Base-by-base conservation (phyloP, 53 echinoderm and acorn worm species). In the Temnopleurus reevesii region DNA sequence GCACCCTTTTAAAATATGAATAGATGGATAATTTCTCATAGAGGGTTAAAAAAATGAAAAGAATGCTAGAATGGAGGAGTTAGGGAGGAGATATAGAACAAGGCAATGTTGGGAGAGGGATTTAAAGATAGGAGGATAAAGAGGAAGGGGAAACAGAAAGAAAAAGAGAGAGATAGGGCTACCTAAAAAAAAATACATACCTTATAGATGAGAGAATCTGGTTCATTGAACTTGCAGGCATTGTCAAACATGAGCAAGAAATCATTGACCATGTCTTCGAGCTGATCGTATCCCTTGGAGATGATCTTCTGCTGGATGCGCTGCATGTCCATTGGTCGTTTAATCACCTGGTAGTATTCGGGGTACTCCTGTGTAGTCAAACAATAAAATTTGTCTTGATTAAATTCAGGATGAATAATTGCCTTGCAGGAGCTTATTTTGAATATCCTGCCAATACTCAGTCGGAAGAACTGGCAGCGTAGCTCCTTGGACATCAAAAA, bases 181-280 rank as follows among this genome's bases (percentile, higher is more conserved):
- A 49, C 10, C 10, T 15, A 12, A 15, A n/a, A n/a, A 49, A 12
- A 15, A 18, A n/a, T 10, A 3, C 77, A 25, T 92, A 96, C 96
- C 96, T 97, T 97, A 83, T 97, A 97, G 25, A 97, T 97, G 36
- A 94, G 93, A 2, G 98, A 97, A 63, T 97, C 98, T 17, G 98
- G 98, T 81, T 97, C 98, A 66, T 97, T 97, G 64, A 97, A 97
- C 92, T 97, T 97, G 94, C 98, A 97, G 55, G 98, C 98, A 91
- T 97, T 97, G 90, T 97, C 98, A 92, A 97, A 97, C 98, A 97
- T 90, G 66, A 97, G 95, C 3, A 97, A 91, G 90, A 97, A 97
- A 77, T 97, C 98, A 84, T 92, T 94, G 94, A 93, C 95, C 98
- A 97, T 97, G 59, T 97, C 98, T 29, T 97, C 98, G 8, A 97